These are phyloP conservation scores for Diogma glabrata DNA, from an alignment of 2,888 invertebrate genomes.

Conservation along the genomic window DNA sequence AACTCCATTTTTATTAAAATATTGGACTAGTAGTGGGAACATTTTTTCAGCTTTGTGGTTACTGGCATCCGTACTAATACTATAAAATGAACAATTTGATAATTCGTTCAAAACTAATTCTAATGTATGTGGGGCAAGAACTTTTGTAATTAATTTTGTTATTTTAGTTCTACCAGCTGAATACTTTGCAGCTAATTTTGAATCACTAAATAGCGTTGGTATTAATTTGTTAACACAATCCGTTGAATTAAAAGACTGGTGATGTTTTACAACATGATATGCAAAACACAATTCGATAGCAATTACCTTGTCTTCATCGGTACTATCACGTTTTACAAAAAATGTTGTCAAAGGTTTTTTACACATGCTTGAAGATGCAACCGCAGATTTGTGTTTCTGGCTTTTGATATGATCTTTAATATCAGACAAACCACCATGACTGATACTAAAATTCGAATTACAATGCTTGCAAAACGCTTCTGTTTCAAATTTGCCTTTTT, in stretches of 20 bases:
- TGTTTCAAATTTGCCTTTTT: background rate
- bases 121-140: slow-evolving; percentile 3
- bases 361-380: slow-evolving; percentile 3
- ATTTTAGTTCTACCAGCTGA: slow-evolving; percentile 12
- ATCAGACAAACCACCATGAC: slow-evolving; percentile 6
- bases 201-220: slow-evolving; percentile 11
- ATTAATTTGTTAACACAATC: slow-evolving; percentile 13
- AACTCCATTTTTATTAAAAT: slow-evolving; percentile 7
- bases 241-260: slow-evolving; percentile 14
- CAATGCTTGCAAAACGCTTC: slow-evolving; percentile 7
- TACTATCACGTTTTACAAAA: slow-evolving; percentile 10
- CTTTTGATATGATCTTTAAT: slow-evolving; percentile 8
- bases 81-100: slow-evolving; percentile 4
- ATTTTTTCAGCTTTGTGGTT: slow-evolving; percentile 9
- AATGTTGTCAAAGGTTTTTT: background rate
- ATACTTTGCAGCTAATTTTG: slow-evolving; percentile 10
- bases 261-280: slow-evolving; percentile 12
- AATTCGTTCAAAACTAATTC: slow-evolving; percentile 3
- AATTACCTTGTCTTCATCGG: slow-evolving; percentile 5
- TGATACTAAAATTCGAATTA: slow-evolving; percentile 9
- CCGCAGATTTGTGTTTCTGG: slow-evolving; percentile 8
- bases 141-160: slow-evolving; percentile 3
- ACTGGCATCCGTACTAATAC: slow-evolving; percentile 8
- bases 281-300: slow-evolving; percentile 1
- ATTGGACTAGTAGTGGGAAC: background rate